Evolutionary conservation across 2,797 vertebrate species (phyloP).

Genomic region (Megaceryle alcyon): DNA sequence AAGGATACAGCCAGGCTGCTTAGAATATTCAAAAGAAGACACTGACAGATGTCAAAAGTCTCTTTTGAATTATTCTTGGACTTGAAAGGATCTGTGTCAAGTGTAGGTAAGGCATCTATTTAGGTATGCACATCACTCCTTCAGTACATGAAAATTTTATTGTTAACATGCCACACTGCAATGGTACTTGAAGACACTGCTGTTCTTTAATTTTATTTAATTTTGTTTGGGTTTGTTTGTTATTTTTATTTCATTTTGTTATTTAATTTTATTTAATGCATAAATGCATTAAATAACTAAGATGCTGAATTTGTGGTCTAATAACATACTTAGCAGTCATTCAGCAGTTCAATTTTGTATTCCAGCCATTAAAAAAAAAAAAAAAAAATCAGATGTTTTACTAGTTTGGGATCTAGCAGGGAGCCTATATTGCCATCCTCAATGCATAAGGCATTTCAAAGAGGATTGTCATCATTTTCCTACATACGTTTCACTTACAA

Average conservation of each 20-base stretch:
- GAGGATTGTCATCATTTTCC: neutral
- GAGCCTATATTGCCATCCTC: neutral
- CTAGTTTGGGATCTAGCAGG: neutral
- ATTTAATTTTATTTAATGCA: too few species aligned
- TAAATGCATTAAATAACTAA: neutral
- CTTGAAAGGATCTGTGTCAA: neutral
- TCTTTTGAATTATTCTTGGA: neutral
- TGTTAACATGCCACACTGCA: neutral
- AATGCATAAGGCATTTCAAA: neutral
- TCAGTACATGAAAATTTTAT: neutral
- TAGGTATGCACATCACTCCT: neutral
- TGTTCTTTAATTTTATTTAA: neutral
- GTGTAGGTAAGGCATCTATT: neutral
- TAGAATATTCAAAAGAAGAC: neutral
- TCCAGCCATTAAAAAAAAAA: neutral
- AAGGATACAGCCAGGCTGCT: neutral
- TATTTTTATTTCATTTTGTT: too few species aligned
- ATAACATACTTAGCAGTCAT: neutral
- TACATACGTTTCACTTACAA: neutral
- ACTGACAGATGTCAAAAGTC: neutral
- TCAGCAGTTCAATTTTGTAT: neutral
- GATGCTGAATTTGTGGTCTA: neutral
- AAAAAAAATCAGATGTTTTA: neutral
- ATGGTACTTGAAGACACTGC: neutral
- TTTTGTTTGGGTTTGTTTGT: too few species aligned